These are phyloP conservation scores for Thalassarche chlororhynchos DNA, from an alignment of 2,113 vertebrate genomes.

Conservation along the genomic window DNA sequence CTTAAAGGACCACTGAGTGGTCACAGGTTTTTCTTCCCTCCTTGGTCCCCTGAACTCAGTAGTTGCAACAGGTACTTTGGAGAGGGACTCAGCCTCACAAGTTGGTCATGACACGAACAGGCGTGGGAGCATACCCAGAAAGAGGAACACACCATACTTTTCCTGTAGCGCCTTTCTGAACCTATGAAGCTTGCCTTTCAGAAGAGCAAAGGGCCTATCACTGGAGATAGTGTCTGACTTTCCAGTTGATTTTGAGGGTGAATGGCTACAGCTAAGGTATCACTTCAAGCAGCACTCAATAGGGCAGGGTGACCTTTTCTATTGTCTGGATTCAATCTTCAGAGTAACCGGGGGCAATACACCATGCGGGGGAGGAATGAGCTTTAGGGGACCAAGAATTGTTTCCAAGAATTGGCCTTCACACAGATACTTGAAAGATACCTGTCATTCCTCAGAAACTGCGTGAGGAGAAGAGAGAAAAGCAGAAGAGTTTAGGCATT, in stretches of 20 bases:
- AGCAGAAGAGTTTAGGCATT: not conserved
- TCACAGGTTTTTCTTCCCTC: not conserved
- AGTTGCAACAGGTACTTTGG: not conserved
- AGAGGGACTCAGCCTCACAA: not conserved
- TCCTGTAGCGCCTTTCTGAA: not conserved
- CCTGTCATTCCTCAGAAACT: not conserved
- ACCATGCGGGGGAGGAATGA: rapidly evolving
- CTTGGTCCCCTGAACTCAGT: not conserved
- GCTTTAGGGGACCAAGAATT: not conserved
- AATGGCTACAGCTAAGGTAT: not conserved
- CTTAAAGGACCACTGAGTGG: not conserved
- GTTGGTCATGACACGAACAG: not conserved
- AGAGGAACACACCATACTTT: not conserved
- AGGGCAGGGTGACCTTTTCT: not conserved
- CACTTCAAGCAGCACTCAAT: not conserved
- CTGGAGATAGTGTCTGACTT: not conserved
- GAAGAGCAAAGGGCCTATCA: not conserved
- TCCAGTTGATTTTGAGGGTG: not conserved
- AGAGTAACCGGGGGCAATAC: not conserved
- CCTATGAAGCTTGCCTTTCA: not conserved
- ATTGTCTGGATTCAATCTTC: not conserved
- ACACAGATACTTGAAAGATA: not conserved
- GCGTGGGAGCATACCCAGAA: not conserved
- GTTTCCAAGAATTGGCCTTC: not conserved
- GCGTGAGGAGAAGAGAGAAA: not conserved